Base-by-base conservation (phyloP, 2,113 vertebrate species). In the Alligator sinensis region DNA sequence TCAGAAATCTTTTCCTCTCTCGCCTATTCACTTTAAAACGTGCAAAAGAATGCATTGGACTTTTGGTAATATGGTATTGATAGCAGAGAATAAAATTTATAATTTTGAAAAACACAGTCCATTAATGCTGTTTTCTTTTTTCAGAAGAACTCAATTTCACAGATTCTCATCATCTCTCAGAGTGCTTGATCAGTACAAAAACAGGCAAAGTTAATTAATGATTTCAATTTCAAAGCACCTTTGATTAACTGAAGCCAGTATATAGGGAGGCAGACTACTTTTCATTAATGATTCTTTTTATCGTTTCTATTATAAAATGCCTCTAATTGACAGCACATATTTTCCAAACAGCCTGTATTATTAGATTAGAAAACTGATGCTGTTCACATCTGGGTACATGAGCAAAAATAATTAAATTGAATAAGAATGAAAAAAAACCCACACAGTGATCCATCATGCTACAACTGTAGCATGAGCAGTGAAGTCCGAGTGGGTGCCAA, bases 331-430 rank as follows among this genome's bases (percentile, higher is more conserved):
- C 91, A 97, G 90, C 78, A 89, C 60, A 93, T 95, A 96, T 97
- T 97, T 98, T 97, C 95, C 93, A 96, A 98, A 97, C 87, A 95
- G 87, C 95, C 86, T 94, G 75, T 91, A 84, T 97, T 97, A 98
- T 98, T 97, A 96, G 91, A 98, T 98, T 97, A 97, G 93, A 96
- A 96, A 92, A 78, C 88, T 89, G 81, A 97, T 4, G 11, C 76
- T 95, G 83, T 94, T 98, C 92, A 97, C 94, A 97, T 98, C 92
- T 98, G 95, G 61, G 61, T 96, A 96, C 87, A 92, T 80, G 92
- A 96, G 58, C 75, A 97, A 98, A 97, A 98, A 97, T 97, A 98
- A 98, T 98, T 97, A 93, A 95, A 96, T 98, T 97, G 97, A 92
- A 96, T 97, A 97, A 96, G 96, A 97, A 97, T 93, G 95, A 90